phyloP scores from a whole-genome alignment of 2,888 invertebrate species.

The Venusia cambrica region DNA sequence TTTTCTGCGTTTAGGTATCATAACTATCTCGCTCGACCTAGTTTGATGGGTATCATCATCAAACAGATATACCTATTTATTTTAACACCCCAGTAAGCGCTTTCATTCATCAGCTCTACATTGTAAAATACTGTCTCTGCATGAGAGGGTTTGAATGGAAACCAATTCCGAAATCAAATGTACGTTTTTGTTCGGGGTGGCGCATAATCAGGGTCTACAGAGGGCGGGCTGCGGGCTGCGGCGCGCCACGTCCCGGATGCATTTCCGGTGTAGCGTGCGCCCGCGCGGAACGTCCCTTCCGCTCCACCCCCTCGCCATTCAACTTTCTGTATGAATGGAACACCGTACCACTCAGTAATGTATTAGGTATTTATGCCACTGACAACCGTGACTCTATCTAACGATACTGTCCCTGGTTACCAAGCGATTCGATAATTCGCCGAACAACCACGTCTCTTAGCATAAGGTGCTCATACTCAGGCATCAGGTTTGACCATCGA shows the following conservation, averaged over 20 bases:
- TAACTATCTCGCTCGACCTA: too few relatives aligned
- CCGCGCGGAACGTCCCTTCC: constrained; percentile 75
- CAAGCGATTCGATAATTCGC: too few relatives aligned
- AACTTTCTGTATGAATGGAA: constrained; percentile 56
- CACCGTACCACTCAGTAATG: constrained; percentile 32
- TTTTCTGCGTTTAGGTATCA: too few relatives aligned
- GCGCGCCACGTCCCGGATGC: constrained; percentile 75
- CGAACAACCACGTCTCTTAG: too few relatives aligned
- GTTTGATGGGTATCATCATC: too few relatives aligned
- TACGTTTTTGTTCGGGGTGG: constrained; percentile 22
- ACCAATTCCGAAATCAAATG: constrained; percentile 2
- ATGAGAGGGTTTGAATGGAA: background rate
- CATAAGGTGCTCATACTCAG: too few relatives aligned
- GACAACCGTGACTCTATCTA: constrained; percentile 31
- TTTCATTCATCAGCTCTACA: too few relatives aligned
- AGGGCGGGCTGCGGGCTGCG: constrained; percentile 58
- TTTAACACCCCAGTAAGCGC: too few relatives aligned
- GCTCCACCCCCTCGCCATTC: constrained; percentile 65
- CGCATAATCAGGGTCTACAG: constrained; percentile 29
- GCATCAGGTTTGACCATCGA: too few relatives aligned
- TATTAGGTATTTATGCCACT: constrained; percentile 30
- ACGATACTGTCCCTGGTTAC: too few relatives aligned
- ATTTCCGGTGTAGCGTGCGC: constrained; percentile 69
- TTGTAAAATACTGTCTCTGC: too few relatives aligned
- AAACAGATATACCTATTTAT: too few relatives aligned